phyloP scores from a whole-genome alignment of 92 coral and sea anemone genomes.

The Zoanthus sociatus region DNA sequence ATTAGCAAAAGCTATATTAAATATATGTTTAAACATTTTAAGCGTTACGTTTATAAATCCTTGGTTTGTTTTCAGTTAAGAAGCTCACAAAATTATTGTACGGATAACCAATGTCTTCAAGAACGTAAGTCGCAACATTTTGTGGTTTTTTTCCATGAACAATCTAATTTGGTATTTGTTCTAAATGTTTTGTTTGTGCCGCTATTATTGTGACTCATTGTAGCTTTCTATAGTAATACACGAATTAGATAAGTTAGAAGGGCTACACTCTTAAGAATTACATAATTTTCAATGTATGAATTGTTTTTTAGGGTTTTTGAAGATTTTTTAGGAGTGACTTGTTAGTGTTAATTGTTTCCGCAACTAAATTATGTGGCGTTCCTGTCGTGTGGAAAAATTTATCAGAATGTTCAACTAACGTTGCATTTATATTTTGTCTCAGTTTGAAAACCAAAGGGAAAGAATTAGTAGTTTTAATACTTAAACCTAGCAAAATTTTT shows the following conservation, averaged over 20 bases:
- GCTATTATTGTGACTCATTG: not conserved
- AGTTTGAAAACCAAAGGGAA: no score
- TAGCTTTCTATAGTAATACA: not conserved
- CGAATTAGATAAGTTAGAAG: not conserved
- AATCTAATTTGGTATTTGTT: not conserved
- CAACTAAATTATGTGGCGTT: no score
- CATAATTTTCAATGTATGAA: not conserved
- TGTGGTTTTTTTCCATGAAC: not conserved
- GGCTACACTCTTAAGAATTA: not conserved
- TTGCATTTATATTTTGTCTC: no score
- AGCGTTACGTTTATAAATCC: not conserved
- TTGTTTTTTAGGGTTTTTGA: not conserved
- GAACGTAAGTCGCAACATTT: conserved; percentile 78
- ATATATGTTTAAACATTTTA: not conserved
- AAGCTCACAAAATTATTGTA: conserved; percentile 95
- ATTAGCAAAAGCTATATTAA: conserved; percentile 5
- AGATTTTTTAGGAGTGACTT: not conserved
- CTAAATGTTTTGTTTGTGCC: conserved; percentile 17
- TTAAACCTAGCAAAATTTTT: no score
- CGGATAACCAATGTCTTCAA: conserved; percentile 96
- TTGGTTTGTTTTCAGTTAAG: conserved; percentile 71
- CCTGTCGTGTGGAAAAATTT: no score
- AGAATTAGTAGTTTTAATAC: no score
- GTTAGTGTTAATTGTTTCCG: not conserved
- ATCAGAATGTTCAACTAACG: no score